A percentile compares a stretch with the other conserved stretches of the same genome.
phyloP scores from a whole-genome alignment of 2,797 vertebrate genomes.

The Leptoclinus maculatus region DNA sequence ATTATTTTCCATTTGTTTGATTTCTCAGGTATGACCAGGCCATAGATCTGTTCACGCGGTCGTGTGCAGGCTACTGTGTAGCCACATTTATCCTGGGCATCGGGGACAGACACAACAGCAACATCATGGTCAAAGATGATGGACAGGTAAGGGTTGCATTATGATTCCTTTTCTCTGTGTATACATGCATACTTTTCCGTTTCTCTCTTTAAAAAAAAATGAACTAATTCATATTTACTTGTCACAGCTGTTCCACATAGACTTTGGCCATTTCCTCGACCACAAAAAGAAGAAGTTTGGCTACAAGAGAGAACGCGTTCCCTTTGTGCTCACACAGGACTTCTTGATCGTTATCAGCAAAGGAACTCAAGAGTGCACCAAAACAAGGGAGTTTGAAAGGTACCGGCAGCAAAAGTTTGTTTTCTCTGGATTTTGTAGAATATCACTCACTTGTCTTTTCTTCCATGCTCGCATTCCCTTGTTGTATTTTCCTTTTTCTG shows the following conservation, averaged over 20 bases:
- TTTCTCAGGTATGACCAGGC: slow-evolving; percentile 85
- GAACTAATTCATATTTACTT: neutral
- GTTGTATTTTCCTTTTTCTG: neutral
- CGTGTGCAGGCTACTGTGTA: slow-evolving; percentile 89
- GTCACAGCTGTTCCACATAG: slow-evolving; percentile 89
- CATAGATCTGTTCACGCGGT: slow-evolving; percentile 88
- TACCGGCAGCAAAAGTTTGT: slow-evolving; percentile 38
- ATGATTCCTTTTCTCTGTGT: neutral
- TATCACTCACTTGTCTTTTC: neutral
- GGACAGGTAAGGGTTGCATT: slow-evolving; percentile 82
- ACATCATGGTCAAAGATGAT: slow-evolving; percentile 92
- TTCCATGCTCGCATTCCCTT: neutral
- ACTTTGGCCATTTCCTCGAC: slow-evolving; percentile 90
- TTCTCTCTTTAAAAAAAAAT: neutral
- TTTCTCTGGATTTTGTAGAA: neutral
- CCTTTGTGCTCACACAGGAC: slow-evolving; percentile 90
- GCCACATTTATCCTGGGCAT: slow-evolving; percentile 90
- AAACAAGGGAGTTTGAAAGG: slow-evolving; percentile 91
- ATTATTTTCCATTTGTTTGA: neutral
- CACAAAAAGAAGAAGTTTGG: slow-evolving; percentile 93
- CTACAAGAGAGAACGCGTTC: slow-evolving; percentile 89
- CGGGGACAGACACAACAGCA: slow-evolving; percentile 89
- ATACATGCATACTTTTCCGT: neutral
- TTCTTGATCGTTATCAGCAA: slow-evolving; percentile 91
- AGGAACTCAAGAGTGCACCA: slow-evolving; percentile 89